Base-by-base conservation (phyloP, 2,797 vertebrate species). In the Hapalemur alaotrensis region DNA sequence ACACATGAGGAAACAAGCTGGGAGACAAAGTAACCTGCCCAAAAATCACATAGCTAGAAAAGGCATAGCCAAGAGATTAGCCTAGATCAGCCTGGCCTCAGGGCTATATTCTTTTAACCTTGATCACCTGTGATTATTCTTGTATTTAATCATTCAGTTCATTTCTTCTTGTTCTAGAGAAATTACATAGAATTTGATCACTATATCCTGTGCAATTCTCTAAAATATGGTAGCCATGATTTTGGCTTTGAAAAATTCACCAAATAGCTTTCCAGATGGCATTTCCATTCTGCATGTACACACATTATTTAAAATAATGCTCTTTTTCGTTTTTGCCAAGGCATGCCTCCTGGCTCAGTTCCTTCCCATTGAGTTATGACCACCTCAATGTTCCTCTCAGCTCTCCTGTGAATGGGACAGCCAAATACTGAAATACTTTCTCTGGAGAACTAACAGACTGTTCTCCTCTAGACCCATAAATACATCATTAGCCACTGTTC, bases 101-200 rank as follows among this genome's bases (percentile, higher is more conserved):
- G 38, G 30, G 41, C 5, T 88, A 14, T 73, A 35, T 70, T 67
- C 22, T 85, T 59, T 85, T 84, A 28, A 70, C 22, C 20, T 50
- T 48, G 81, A 70, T 41, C 48, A 25, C 63, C 20, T 86, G 9
- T 32, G 18, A 79, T 52, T 72, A 30, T 25, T 83, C 89, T 92
- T 95, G 5, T 63, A 41, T 50, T 91, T 63, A 75, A 65, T 89
- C 20, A 76, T 70, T 95, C 35, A 70, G 15, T 63, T 67, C 25
- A 65, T 50, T 91, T 8, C 18, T 72, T 91, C 80, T 84, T 93
- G 5, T 95, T 93, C 52, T 85, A 59, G 25, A 93, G 63, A 91
- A 70, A 81, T 70, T 69, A 85, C 23, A 54, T 17, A 50, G 38
- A 50, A 67, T 90, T 76, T 87, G 23, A 50, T 61, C 35, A 89